These are phyloP conservation scores for Thryonomys swinderianus DNA, from an alignment of 2,113 vertebrate species.

Conservation along the genomic window DNA sequence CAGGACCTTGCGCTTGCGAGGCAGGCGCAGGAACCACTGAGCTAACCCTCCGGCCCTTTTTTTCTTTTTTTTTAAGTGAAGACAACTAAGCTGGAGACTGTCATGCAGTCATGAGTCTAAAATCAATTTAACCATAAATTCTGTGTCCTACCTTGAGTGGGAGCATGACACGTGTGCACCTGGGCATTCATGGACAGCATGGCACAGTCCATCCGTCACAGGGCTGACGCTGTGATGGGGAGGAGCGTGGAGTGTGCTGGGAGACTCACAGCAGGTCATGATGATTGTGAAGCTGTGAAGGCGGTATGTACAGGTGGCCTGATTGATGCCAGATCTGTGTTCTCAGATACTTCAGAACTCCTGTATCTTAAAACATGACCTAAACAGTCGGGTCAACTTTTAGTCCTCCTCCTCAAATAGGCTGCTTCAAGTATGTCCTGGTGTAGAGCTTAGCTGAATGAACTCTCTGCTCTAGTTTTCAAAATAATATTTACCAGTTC, in stretches of 20 bases:
- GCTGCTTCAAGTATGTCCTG: neutral
- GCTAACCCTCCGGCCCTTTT: no score
- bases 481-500: neutral
- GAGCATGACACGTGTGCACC: neutral
- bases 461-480: neutral
- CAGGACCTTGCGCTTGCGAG: no score
- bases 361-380: neutral
- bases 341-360: neutral
- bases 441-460: neutral
- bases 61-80: no score
- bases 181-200: neutral
- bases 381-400: neutral
- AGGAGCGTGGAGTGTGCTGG: neutral
- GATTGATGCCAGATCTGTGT: neutral
- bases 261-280: neutral
- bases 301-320: neutral
- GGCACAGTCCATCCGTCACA: neutral
- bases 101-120: conserved; percentile 7
- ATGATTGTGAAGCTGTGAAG: neutral
- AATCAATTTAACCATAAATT: neutral
- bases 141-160: neutral
- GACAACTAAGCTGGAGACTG: neutral
- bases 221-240: neutral
- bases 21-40: no score
- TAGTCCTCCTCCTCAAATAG: neutral